phyloP scores from a whole-genome alignment of 2,113 vertebrate species.

The Pseudolaguvia tuberculata region DNA sequence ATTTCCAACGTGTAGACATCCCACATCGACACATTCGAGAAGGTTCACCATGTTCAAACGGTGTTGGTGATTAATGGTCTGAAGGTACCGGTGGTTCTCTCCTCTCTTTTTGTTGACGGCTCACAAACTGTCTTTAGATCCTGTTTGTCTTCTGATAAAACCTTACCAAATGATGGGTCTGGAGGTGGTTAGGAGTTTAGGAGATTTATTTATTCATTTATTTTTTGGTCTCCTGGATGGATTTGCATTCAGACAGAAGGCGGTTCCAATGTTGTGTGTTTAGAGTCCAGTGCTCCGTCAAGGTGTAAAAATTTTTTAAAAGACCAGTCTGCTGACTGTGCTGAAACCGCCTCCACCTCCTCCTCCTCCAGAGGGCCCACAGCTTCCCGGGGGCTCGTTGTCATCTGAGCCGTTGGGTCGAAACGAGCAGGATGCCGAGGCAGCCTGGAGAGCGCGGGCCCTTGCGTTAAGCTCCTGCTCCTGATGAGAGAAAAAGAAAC shows the following conservation, averaged over 20 bases:
- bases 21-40: too few species aligned
- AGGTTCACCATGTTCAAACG: neutral
- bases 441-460: constrained; percentile 87
- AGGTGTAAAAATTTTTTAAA: constrained; percentile 71
- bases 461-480: constrained; percentile 95
- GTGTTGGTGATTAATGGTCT: neutral
- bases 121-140: neutral
- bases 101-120: neutral
- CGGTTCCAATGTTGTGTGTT: constrained; percentile 18
- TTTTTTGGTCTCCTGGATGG: neutral
- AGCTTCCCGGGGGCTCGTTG: constrained; percentile 94
- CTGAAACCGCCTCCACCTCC: constrained; percentile 87
- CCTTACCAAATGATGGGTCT: constrained; percentile 41
- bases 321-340: constrained; percentile 89
- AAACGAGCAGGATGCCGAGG: constrained; percentile 90
- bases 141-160: neutral
- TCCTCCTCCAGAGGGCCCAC: constrained; percentile 87
- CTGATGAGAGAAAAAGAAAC: constrained; percentile 56
- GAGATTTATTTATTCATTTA: too few species aligned
- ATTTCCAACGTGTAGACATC: neutral
- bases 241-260: constrained; percentile 5
- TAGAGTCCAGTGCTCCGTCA: constrained; percentile 40
- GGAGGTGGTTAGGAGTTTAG: constrained; percentile 25
- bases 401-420: constrained; percentile 93
- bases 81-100: neutral